Base-by-base conservation (phyloP, 2,888 invertebrate genomes). In the Chloromyia formosa region DNA sequence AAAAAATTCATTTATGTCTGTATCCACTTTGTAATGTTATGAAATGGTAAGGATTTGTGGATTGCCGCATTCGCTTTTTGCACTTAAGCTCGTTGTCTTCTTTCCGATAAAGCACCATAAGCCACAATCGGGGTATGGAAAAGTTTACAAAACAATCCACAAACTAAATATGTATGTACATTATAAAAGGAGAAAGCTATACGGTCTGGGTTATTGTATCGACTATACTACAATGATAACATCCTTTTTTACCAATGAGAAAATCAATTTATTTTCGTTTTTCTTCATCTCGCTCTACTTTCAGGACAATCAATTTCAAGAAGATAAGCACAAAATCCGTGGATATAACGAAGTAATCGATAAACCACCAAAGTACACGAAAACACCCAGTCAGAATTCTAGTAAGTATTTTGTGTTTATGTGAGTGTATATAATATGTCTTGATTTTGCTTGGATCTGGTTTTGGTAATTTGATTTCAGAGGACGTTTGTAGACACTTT, bases 271-370 rank as follows among this genome's bases (percentile, higher is more conserved):
- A 7, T 27, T 60, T n/a, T 40, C 42, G 20, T 64, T 40, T 40
- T 64, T 42, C 49, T 40, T 56, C 58, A 16, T 71, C n/a, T 71
- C 16, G 23, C 4, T 73, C 53, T 74, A 72, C 66, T 80, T 81
- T 64, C 77, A 87, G 87, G 87, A 87, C 80, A 85, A 83, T 81
- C 86, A 87, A 80, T 83, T 82, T 75, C 84, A 83, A 76, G 85
- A 85, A 73, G 85, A 85, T 73, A 92, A 92, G 82, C 89, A 90
- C 77, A 86, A 88, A 80, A 87, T 88, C 80, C 86, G 90, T 73
- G 90, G 90, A 75, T 91, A 89, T 84, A 92, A 92, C 83, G 92
- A 92, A 81, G 90, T 91, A 3, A 86, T 90, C 35, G 85, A 85
- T 75, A 85, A 85, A 78, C 82, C 83, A 58, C 83, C 82, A 74